A percentile compares a stretch with the other conserved stretches of the same genome.
phyloP scores from a whole-genome alignment of 2,113 vertebrate species.

The Alethe castanea region DNA sequence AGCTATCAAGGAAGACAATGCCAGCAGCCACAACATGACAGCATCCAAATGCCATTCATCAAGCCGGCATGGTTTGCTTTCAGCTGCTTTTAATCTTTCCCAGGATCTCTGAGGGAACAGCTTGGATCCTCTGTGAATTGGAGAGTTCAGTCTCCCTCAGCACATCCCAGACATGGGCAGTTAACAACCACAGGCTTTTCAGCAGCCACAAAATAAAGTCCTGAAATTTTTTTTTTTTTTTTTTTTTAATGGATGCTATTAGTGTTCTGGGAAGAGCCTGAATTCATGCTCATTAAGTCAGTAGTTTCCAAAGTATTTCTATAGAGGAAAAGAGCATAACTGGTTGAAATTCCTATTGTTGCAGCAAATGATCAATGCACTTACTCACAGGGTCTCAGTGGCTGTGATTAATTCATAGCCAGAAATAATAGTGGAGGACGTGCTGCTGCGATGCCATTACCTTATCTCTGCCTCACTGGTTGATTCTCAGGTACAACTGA shows the following conservation, averaged over 20 bases:
- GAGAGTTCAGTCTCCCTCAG: not conserved
- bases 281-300: not conserved
- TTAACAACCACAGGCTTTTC: not conserved
- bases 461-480: conserved; percentile 43
- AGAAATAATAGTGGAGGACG: conserved; percentile 28
- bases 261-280: conserved; percentile 27
- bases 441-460: not conserved
- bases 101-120: not conserved
- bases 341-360: conserved; percentile 25
- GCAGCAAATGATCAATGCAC: conserved; percentile 34
- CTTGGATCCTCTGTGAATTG: not conserved
- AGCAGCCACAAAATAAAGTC: not conserved
- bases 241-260: not conserved
- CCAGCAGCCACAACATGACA: not conserved
- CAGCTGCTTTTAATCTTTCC: conserved; percentile 13
- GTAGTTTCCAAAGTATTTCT: conserved; percentile 33
- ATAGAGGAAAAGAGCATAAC: not conserved
- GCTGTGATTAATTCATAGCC: conserved; percentile 43
- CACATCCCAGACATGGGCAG: not conserved
- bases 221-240: not conserved
- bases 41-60: not conserved
- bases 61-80: not conserved
- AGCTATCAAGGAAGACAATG: not conserved
- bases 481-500: conserved; percentile 8
- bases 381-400: not conserved